Evolutionary conservation across 2,888 invertebrate species (phyloP), one percentile per base, ranked within the genome.

Genomic region (Amblyjoppa fuscipennis): DNA sequence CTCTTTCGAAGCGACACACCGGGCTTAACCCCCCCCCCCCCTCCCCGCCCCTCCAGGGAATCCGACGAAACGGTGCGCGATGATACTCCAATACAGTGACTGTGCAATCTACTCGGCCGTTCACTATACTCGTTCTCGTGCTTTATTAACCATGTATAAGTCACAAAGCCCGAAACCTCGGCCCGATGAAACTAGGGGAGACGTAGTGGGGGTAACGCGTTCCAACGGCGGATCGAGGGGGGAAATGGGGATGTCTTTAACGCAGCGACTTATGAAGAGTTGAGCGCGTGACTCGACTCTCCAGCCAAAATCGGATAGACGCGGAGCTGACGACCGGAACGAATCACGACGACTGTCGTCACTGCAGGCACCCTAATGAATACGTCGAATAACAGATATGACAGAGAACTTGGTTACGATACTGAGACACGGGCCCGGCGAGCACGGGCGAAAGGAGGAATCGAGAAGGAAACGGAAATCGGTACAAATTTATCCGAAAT

Each of bases 71-170:
- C 51, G 66, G 11, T 85, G 64, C 28, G 25, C 79, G 41, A 80
- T 73, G 76, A 85, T 76, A 76, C 31, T 75, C 74, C 56, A 76
- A 85, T 83, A 80, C 80, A 85, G 61, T 45, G 61, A 79, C 53
- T 59, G 59, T 25, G 53, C 59, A 74, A 79, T 79, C 68, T 53
- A 70, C 31, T 53, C 2, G 71, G 20, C 16, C 31, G 31, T 76
- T 73, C 66, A 31, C 11, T 61, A 20, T 82, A 51, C 20, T 41
- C 53, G 59, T 76, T 41, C 31, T 79, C 49, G 59, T 76, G 41
- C 31, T 79, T 66, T 34, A 71, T 81, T 64, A 28, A 75, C 45
- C 45, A 49, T 49, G 45, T 49, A 3, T 49, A 49, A 49, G 16
- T 49, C 45, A 49, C 45, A 49, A 49, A 49, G 45, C 13, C 16